Base-by-base conservation (phyloP, 1,140 invertebrate species). In the Brachionus manjavacas region DNA sequence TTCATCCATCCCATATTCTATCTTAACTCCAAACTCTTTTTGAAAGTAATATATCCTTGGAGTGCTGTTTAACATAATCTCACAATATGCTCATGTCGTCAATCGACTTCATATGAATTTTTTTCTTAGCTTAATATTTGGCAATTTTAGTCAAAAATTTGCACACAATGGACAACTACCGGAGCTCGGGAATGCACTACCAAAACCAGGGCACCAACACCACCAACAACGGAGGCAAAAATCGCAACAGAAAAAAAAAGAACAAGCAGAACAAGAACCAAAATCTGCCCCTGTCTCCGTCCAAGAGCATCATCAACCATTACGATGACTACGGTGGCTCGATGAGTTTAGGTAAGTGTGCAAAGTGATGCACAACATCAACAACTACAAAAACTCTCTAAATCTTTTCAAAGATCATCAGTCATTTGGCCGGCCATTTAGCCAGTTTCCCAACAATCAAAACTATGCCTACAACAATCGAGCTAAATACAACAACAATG, bases 131-230 rank as follows among this genome's bases (percentile, higher is more conserved):
- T 76, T 76, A 76, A 49, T 16, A 72, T 72, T 72, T 72, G 35
- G 68, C 23, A 72, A 72, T 72, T 72, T 72, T 72, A 68, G 12
- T 7, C 25, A 72, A 35, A 20, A 3, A 35, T 16, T 23, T 25
- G 31, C 31, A 74, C 4, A 23, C 31, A 76, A 76, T 76, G 72
- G 72, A 76, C 16, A 76, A 76, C 41, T 76, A 46, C 31, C 39
- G 72, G n/a, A 76, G 46, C 25, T 25, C 25, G 11, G 41, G 9
- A 25, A 8, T 76, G 12, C 41, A 23, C 16, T 76, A 25, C 31
- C 43, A 76, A 72, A 72, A 72, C n/a, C 68, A 72, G 20, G 68
- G 68, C 41, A 46, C 72, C n/a, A 76, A 76, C 46, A 76, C 39
- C 25, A 76, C 31, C 46, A 11, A 25, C 41, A 46, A 76, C n/a